These are phyloP conservation scores for Mareca strepera DNA, from an alignment of 2,797 vertebrate species.

Conservation along the genomic window DNA sequence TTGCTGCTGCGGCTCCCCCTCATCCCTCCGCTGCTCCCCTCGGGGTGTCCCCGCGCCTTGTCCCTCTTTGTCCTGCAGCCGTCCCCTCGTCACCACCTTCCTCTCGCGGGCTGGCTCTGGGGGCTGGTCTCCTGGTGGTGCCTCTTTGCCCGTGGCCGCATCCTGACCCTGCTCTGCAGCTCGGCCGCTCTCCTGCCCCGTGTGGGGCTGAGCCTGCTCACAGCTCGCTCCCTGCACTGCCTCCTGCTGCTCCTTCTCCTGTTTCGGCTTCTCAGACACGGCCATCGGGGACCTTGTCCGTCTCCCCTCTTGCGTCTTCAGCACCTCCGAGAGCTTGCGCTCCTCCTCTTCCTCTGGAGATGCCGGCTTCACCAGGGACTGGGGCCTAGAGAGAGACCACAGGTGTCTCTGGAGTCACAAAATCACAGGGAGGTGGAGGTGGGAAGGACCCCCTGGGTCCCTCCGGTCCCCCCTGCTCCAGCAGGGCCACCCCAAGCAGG, in stretches of 20 bases:
- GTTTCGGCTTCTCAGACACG: conserved; percentile 58
- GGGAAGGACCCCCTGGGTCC: no score
- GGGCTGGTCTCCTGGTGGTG: not conserved
- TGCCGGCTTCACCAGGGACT: not conserved
- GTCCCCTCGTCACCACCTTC: not conserved
- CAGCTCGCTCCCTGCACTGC: not conserved
- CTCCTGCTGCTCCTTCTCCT: conserved; percentile 75
- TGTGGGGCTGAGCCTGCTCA: accelerated
- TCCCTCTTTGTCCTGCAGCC: not conserved
- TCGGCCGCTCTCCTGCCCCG: not conserved
- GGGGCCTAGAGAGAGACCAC: not conserved
- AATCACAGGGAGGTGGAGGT: no score
- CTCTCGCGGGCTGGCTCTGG: accelerated
- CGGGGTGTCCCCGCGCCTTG: not conserved
- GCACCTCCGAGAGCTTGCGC: conserved; percentile 77
- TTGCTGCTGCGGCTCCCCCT: not conserved
- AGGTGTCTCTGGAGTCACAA: not conserved
- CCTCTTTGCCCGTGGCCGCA: not conserved
- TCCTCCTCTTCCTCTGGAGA: not conserved
- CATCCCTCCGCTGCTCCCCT: not conserved
- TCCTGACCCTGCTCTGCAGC: not conserved
- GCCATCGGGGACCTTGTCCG: conserved; percentile 74
- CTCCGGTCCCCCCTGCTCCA: no score
- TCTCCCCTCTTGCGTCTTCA: conserved; percentile 79
- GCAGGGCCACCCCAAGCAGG: no score